These are phyloP conservation scores for Pecten maximus DNA, from an alignment of 2,888 invertebrate species.

Conservation along the genomic window DNA sequence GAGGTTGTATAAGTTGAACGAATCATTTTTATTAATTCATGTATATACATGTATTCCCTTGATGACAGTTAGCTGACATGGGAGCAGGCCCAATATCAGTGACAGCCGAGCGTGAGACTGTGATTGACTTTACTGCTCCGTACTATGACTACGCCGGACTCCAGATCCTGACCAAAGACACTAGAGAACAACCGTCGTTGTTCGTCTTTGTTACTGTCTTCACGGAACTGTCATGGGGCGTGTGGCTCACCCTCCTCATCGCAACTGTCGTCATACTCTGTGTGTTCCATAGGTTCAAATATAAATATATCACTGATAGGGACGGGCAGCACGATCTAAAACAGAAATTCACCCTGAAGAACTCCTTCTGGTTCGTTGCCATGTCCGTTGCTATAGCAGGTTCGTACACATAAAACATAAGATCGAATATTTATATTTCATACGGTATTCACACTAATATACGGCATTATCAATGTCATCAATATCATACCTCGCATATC, in stretches of 20 bases:
- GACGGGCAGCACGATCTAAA: conserved; percentile 81
- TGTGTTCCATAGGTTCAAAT: conserved; percentile 84
- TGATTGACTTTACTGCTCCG: conserved; percentile 94
- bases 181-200: conserved; percentile 90
- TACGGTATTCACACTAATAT: too few relatives aligned
- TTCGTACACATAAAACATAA: conserved; percentile 40
- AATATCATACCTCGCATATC: too few relatives aligned
- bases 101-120: conserved; percentile 95
- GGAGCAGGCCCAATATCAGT: conserved; percentile 92
- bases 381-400: conserved; percentile 94
- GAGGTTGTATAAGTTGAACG: too few relatives aligned
- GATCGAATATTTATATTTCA: background rate
- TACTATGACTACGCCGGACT: conserved; percentile 97
- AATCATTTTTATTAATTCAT: too few relatives aligned
- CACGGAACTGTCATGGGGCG: conserved; percentile 93
- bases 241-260: conserved; percentile 89
- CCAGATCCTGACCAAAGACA: conserved; percentile 93
- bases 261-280: conserved; percentile 93
- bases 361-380: conserved; percentile 96
- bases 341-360: conserved; percentile 91
- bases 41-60: too few relatives aligned
- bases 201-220: conserved; percentile 97
- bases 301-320: conserved; percentile 39
- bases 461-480: too few relatives aligned
- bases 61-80: conserved; percentile 90